These are phyloP conservation scores for Pterobdella sp. DNA, from an alignment of 2,888 invertebrate species.

Conservation along the genomic window DNA sequence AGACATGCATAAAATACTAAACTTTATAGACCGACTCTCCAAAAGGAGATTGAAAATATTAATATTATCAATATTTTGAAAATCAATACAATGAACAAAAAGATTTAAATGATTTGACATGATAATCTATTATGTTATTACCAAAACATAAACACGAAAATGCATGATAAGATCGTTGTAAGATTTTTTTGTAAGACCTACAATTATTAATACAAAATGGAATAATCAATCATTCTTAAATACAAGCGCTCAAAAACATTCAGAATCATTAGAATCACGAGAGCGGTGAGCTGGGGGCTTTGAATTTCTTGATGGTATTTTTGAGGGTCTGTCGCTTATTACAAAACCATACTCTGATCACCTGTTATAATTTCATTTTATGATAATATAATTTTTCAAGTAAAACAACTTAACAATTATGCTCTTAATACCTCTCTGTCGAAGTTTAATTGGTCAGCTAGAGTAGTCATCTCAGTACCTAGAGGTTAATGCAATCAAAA, in stretches of 20 bases:
- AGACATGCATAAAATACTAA: too few species aligned
- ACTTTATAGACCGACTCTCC: too few species aligned
- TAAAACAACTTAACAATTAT: neutral
- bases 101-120: too few species aligned
- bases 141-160: too few species aligned
- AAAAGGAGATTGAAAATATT: too few species aligned
- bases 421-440: slow-evolving; percentile 68
- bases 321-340: slow-evolving; percentile 95
- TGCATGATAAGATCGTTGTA: too few species aligned
- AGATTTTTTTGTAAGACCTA: too few species aligned
- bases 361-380: slow-evolving; percentile 54
- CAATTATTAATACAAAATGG: too few species aligned
- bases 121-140: too few species aligned
- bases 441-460: slow-evolving; percentile 89
- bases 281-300: slow-evolving; percentile 32
- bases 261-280: neutral
- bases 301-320: slow-evolving; percentile 69
- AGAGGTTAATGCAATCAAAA: slow-evolving; percentile 40
- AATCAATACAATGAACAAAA: too few species aligned
- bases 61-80: too few species aligned
- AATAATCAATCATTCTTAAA: too few species aligned
- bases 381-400: neutral
- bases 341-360: slow-evolving; percentile 98
- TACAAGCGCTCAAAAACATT: neutral
- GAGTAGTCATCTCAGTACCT: slow-evolving; percentile 92